A percentile compares a stretch with the other conserved stretches of the same genome.
phyloP scores from a whole-genome alignment of 2,888 invertebrate species.

The Caradrina clavipalpis region DNA sequence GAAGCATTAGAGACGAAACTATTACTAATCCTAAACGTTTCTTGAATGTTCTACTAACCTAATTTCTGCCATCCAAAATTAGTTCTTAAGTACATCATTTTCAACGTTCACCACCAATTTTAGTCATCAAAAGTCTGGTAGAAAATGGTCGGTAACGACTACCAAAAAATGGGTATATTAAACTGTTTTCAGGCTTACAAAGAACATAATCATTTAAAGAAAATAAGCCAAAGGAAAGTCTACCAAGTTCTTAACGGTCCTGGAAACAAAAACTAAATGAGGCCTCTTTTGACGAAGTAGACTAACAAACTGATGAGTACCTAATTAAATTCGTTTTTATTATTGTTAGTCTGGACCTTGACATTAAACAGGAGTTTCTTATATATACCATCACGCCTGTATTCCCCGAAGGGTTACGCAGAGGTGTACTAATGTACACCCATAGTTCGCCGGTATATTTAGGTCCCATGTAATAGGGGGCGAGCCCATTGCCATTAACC shows the following conservation, averaged over 20 bases:
- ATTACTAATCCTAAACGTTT: not conserved
- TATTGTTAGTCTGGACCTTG: conserved; percentile 1
- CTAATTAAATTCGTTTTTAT: conserved; percentile 36
- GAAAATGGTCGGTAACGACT: conserved; percentile 40
- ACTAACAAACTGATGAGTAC: conserved; percentile 31
- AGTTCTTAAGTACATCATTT: conserved; percentile 6
- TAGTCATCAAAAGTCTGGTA: conserved; percentile 20
- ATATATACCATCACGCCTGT: too few relatives aligned
- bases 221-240: conserved; percentile 38
- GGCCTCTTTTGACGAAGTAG: conserved; percentile 28
- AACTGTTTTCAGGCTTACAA: conserved; percentile 38
- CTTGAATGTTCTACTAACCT: conserved; percentile 3
- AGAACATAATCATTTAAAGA: conserved; percentile 41
- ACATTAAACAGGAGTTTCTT: not conserved
- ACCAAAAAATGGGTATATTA: conserved; percentile 36
- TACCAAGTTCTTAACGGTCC: conserved; percentile 39
- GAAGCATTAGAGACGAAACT: too few relatives aligned
- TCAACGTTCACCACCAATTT: conserved; percentile 31
- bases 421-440: too few relatives aligned
- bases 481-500: too few relatives aligned
- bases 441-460: too few relatives aligned
- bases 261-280: conserved; percentile 46
- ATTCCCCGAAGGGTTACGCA: too few relatives aligned
- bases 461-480: too few relatives aligned
- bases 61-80: conserved; percentile 19